These are phyloP conservation scores for Scleropages formosus DNA, from an alignment of 2,797 vertebrate species.

Conservation along the genomic window DNA sequence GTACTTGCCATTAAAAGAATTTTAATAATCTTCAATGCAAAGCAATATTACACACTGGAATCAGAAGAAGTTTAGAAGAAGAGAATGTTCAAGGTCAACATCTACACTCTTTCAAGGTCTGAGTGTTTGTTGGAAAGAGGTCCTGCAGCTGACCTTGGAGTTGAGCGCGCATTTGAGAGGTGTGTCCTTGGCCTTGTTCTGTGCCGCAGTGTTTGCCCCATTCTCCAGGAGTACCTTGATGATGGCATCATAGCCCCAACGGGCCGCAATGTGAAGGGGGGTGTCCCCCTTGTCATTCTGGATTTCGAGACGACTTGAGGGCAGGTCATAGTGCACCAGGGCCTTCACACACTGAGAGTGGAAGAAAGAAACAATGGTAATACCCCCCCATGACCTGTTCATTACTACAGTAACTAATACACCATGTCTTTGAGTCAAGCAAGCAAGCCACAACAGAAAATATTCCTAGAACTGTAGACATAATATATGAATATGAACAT, in stretches of 20 bases:
- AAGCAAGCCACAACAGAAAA: no score
- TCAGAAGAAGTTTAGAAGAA: no score
- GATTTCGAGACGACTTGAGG: slow-evolving; percentile 79
- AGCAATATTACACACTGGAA: no score
- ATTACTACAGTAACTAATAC: no score
- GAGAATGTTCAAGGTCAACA: no score
- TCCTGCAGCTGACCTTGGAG: slow-evolving; percentile 73
- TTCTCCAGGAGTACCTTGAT: slow-evolving; percentile 91
- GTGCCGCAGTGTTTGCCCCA: slow-evolving; percentile 72
- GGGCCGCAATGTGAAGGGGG: slow-evolving; percentile 85
- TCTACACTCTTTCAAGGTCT: background rate
- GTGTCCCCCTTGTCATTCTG: slow-evolving; percentile 94
- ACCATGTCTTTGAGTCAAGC: no score
- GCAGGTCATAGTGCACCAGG: slow-evolving; percentile 87
- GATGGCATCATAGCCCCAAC: slow-evolving; percentile 94
- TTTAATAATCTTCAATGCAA: no score
- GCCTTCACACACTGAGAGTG: slow-evolving; percentile 90
- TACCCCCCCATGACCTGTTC: no score
- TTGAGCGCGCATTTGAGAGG: slow-evolving; percentile 87
- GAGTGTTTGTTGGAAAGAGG: background rate
- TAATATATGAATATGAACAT: no score
- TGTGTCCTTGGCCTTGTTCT: slow-evolving; percentile 82
- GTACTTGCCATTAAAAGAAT: no score
- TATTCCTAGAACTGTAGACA: no score
- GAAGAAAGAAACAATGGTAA: background rate